Conservation (phyloP, 2,888 invertebrate genomes). For the Malacosoma neustria region DNA sequence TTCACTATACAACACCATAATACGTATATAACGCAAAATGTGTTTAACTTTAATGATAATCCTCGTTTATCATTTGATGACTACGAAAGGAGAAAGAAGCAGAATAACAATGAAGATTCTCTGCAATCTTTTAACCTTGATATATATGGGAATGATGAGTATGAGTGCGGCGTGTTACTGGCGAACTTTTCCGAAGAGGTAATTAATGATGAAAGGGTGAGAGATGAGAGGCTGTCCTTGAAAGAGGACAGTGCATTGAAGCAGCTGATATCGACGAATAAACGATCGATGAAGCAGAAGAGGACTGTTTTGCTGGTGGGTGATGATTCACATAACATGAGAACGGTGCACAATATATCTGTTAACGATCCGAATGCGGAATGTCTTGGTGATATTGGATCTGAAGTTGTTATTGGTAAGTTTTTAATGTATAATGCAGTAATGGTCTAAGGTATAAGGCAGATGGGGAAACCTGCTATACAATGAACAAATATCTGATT, state of each 20-base stretch:
- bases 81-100: not conserved
- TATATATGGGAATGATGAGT: conserved; percentile 44
- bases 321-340: conserved; percentile 41
- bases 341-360: conserved; percentile 58
- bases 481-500: too few species aligned
- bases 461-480: too few species aligned
- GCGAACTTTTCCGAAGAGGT: conserved; percentile 48
- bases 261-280: conserved; percentile 54
- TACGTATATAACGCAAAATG: conserved; percentile 53
- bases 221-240: not conserved
- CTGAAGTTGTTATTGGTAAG: conserved; percentile 38
- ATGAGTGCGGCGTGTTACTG: conserved; percentile 46
- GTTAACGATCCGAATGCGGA: conserved; percentile 41
- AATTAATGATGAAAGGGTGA: conserved; percentile 29
- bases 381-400: conserved; percentile 27
- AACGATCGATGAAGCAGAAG: conserved; percentile 41
- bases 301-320: conserved; percentile 57
- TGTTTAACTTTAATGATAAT: conserved; percentile 41
- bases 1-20: conserved; percentile 49
- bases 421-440: too few species aligned
- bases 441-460: too few species aligned
- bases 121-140: conserved; percentile 18
- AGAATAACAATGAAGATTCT: not conserved
- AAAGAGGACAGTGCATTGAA: conserved; percentile 19
- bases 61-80: conserved; percentile 23